Evolutionary conservation across 2,113 vertebrate species (phyloP).

Genomic region (Phrynosoma platyrhinos): DNA sequence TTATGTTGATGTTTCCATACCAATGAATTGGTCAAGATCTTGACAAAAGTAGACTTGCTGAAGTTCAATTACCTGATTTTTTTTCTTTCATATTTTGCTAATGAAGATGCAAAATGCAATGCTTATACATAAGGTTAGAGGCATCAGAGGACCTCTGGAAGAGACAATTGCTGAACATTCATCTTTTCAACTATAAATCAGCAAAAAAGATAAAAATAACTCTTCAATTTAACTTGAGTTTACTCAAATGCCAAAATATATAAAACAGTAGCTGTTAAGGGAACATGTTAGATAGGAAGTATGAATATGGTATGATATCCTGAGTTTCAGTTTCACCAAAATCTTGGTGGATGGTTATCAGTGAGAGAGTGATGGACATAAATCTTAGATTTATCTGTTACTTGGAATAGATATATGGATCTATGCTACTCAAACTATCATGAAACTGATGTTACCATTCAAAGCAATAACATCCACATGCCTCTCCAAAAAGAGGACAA

Average conservation of each 20-base stretch:
- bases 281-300: too few species aligned
- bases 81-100: constrained; percentile 69
- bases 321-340: too few species aligned
- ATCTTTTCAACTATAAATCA: not conserved
- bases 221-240: not conserved
- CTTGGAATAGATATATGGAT: too few species aligned
- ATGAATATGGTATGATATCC: too few species aligned
- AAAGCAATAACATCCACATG: too few species aligned
- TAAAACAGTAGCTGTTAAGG: too few species aligned
- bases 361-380: too few species aligned
- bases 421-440: too few species aligned
- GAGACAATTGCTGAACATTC: not conserved
- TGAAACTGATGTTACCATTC: too few species aligned
- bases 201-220: not conserved
- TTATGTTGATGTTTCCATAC: constrained; percentile 78
- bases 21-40: constrained; percentile 79
- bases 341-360: too few species aligned
- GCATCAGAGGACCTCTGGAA: not conserved
- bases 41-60: constrained; percentile 63
- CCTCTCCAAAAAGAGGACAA: too few species aligned
- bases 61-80: constrained; percentile 77
- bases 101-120: constrained; percentile 56
- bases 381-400: too few species aligned
- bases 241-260: not conserved
- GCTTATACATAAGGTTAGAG: constrained; percentile 53